Base-by-base conservation (phyloP, 2,888 invertebrate species). In the Villa cingulata region DNA sequence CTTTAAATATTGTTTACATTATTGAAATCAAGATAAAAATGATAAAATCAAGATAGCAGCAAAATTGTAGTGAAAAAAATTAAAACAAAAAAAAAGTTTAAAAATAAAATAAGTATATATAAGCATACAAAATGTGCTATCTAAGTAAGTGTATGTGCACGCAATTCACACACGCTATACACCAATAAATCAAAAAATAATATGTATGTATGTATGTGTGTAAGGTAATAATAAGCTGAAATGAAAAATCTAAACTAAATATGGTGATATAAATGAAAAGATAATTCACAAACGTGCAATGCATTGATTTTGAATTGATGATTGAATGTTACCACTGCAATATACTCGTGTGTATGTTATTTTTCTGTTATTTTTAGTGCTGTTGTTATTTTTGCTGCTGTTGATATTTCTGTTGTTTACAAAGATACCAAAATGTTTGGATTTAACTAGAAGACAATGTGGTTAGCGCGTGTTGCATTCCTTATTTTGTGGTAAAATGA, bases 391-490 rank as follows among this genome's bases (percentile, higher is more conserved):
- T n/a, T n/a, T n/a, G n/a, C n/a, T n/a, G n/a, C n/a, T n/a, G n/a
- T n/a, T n/a, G n/a, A n/a, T n/a, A n/a, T n/a, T n/a, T n/a, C 23
- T 23, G 23, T 23, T 23, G 23, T 23, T 23, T 23, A n/a, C n/a
- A 23, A 23, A 23, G 29, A 32, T 32, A 32, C 29, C 29, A 32
- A 32, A 32, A 32, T 32, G 29, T 32, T 32, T n/a, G n/a, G 29
- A 32, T 32, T 12, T 4, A 23, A 10, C 29, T 32, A 32, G 6
- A 27, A 27, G 29, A 48, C 48, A 49, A 51, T 51, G 49, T 45
- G 45, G 48, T 45, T 45, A 49, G 51, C 49, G 48, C 51, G 51
- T 48, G 47, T 51, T 47, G 45, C 45, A 42, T 45, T 45, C 45
- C 32, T 45, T 36, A 48, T 36, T 49, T 39, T 46, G 19, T 27